Conservation (phyloP, 1,140 invertebrate genomes). For the Oedothorax gibbosus region DNA sequence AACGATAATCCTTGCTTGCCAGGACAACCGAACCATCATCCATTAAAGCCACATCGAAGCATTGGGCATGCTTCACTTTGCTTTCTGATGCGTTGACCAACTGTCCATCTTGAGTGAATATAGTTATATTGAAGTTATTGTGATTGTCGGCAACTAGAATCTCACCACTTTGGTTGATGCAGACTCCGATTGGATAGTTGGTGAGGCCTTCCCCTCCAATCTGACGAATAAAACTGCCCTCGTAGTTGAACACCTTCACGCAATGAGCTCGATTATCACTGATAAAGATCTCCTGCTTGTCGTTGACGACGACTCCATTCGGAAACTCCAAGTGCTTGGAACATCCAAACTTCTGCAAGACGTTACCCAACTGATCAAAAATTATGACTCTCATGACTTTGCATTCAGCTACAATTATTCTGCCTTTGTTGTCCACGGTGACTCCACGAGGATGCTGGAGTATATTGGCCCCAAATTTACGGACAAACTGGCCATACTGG, state of each 20-base stretch:
- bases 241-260: slow-evolving; percentile 99
- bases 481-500: slow-evolving; percentile 98
- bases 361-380: slow-evolving; percentile 96
- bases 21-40: slow-evolving; percentile 98
- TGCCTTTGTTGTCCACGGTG: slow-evolving; percentile 96
- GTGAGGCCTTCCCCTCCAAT: slow-evolving; percentile 99
- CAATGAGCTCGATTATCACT: slow-evolving; percentile 99
- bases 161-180: slow-evolving; percentile 95
- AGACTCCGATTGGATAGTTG: slow-evolving; percentile 99
- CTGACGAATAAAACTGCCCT: slow-evolving; percentile 93
- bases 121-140: slow-evolving; percentile 99
- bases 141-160: slow-evolving; percentile 99
- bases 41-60: slow-evolving; percentile 98
- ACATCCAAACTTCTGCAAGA: slow-evolving; percentile 94
- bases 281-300: slow-evolving; percentile 98
- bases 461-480: slow-evolving; percentile 99
- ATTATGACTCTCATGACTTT: slow-evolving; percentile 99
- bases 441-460: slow-evolving; percentile 97
- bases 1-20: slow-evolving; percentile 97
- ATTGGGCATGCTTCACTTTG: slow-evolving; percentile 99
- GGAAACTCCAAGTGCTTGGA: slow-evolving; percentile 74
- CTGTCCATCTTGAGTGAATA: slow-evolving; percentile 96
- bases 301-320: slow-evolving; percentile 73
- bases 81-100: slow-evolving; percentile 96
- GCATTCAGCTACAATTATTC: slow-evolving; percentile 99